Percentiles rank a stretch among this genome's conserved stretches.
Evolutionary conservation across 2,888 invertebrate species (phyloP).

Genomic region (Leucophora obtusa): DNA sequence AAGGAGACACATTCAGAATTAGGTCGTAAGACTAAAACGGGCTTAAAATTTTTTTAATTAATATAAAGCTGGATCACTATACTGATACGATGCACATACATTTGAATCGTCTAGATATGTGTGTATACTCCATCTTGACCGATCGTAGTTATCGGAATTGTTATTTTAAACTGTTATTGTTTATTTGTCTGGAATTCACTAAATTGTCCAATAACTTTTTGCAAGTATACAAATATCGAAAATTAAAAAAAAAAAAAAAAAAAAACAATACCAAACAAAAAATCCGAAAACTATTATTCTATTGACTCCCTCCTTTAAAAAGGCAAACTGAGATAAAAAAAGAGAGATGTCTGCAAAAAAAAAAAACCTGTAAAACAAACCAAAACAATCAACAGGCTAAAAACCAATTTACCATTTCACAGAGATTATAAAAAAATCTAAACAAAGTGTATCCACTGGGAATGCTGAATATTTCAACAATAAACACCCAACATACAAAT

Average conservation of each 20-base stretch:
- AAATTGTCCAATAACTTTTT: background rate
- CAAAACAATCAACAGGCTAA: slow-evolving; percentile 14
- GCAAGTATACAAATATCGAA: background rate
- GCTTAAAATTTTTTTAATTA: too few relatives aligned
- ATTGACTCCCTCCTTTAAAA: background rate
- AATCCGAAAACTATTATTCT: background rate
- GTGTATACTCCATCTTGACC: too few relatives aligned
- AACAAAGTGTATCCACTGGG: slow-evolving; percentile 23
- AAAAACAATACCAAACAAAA: background rate
- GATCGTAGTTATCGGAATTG: background rate
- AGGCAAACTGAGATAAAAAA: background rate
- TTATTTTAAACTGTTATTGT: background rate
- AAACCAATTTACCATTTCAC: background rate
- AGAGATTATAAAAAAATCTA: background rate
- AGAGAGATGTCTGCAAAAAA: background rate
- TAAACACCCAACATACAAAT: background rate
- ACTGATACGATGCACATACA: too few relatives aligned
- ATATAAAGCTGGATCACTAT: too few relatives aligned
- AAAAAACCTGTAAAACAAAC: slow-evolving; percentile 7
- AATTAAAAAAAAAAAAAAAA: background rate
- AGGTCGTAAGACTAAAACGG: too few relatives aligned
- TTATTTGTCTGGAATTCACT: background rate
- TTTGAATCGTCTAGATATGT: too few relatives aligned
- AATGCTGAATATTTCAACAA: background rate
- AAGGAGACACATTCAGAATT: too few relatives aligned